These are phyloP conservation scores for Palythoa grandis DNA, from an alignment of 92 coral and sea anemone genomes.

Conservation along the genomic window DNA sequence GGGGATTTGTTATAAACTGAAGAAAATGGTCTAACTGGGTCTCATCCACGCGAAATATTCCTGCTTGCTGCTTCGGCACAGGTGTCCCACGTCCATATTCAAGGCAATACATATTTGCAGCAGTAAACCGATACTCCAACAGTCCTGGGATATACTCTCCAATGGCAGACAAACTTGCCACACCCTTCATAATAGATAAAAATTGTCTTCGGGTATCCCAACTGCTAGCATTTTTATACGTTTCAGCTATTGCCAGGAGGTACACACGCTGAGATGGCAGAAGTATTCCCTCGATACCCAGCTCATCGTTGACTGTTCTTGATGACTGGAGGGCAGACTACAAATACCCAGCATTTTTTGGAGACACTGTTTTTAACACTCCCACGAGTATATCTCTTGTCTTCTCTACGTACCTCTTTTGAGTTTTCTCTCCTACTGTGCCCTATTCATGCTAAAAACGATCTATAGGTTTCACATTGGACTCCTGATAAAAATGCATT, in stretches of 20 bases:
- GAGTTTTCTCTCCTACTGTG: constrained; percentile 34
- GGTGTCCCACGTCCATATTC: constrained; percentile 25
- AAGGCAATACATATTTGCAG: constrained; percentile 17
- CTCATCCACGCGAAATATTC: constrained; percentile 26
- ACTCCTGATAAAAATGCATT: not conserved
- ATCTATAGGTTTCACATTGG: not conserved
- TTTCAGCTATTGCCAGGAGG: constrained; percentile 36
- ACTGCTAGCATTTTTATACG: constrained; percentile 38
- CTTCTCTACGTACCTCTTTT: constrained; percentile 18
- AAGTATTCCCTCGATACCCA: constrained; percentile 19
- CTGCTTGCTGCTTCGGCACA: constrained; percentile 16
- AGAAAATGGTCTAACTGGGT: constrained; percentile 9
- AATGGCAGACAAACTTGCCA: constrained; percentile 1
- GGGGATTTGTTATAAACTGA: constrained; percentile 7
- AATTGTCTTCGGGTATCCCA: constrained; percentile 33
- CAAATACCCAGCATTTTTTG: constrained; percentile 40
- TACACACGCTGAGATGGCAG: constrained; percentile 14
- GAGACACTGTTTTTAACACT: constrained; percentile 31
- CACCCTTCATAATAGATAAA: not conserved
- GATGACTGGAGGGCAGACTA: constrained; percentile 49
- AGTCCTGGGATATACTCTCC: constrained; percentile 6
- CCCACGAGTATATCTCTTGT: constrained; percentile 9
- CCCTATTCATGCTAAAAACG: constrained; percentile 18
- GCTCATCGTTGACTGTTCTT: constrained; percentile 46
- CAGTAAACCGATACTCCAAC: constrained; percentile 2